Evolutionary conservation across 2,797 vertebrate species (phyloP).

Genomic region (Amblyraja radiata): DNA sequence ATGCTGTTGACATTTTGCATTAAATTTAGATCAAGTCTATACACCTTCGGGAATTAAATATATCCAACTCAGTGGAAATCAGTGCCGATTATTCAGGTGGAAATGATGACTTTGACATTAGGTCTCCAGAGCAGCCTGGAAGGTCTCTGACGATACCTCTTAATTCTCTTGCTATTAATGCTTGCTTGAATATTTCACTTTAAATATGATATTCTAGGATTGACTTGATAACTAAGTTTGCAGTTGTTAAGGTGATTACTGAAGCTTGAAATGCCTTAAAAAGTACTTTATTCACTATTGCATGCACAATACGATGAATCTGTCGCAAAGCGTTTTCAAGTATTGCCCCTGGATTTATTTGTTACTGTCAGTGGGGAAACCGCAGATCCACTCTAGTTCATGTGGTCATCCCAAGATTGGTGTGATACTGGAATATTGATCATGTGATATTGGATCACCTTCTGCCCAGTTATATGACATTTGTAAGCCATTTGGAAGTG

Average conservation of each 20-base stretch:
- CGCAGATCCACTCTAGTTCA: not conserved
- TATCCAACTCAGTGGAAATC: not conserved
- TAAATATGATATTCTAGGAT: not conserved
- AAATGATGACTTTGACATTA: slow-evolving; percentile 4
- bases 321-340: not conserved
- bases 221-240: not conserved
- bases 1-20: not conserved
- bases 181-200: not conserved
- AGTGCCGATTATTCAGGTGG: not conserved
- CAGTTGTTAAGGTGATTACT: not conserved
- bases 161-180: not conserved
- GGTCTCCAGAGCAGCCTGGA: not conserved
- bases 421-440: not conserved
- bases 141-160: not conserved
- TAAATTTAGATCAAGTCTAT: not conserved
- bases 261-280: not conserved
- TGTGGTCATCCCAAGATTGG: not conserved
- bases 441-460: too few species aligned
- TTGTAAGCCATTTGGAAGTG: not conserved
- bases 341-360: not conserved
- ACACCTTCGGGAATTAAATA: not conserved
- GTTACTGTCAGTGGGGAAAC: not conserved
- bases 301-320: not conserved
- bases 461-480: not conserved
- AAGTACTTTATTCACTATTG: not conserved